phyloP scores from a whole-genome alignment of 2,113 vertebrate species.

The Casuarius casuarius region DNA sequence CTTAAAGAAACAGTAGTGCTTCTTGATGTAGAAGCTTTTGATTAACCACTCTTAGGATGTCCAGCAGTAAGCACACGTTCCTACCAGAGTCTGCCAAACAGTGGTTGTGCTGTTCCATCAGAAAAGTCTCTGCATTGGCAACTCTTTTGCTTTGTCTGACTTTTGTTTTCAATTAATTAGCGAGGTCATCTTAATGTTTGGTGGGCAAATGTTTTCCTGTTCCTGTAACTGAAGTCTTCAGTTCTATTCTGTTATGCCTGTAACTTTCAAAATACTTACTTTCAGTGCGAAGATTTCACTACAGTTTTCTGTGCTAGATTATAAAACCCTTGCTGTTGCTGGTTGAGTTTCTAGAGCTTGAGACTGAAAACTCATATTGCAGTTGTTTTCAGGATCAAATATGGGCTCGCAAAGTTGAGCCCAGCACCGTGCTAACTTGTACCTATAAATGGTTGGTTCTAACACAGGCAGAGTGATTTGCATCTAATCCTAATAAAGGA shows the following conservation, averaged over 20 bases:
- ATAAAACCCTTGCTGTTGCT: background rate
- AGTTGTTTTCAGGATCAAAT: background rate
- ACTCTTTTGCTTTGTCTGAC: background rate
- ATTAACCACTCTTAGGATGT: background rate
- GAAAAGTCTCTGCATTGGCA: background rate
- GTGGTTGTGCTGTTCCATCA: background rate
- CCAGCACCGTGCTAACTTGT: background rate
- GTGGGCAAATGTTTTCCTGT: background rate
- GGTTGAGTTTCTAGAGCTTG: background rate
- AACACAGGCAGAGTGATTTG: background rate
- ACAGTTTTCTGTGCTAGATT: background rate
- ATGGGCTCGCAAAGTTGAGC: background rate
- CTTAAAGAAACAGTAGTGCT: background rate
- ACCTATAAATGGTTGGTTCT: fast-evolving
- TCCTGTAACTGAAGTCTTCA: background rate
- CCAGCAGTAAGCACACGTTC: background rate
- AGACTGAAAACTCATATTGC: background rate
- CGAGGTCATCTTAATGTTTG: background rate
- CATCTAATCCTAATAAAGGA: background rate
- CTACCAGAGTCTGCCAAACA: background rate
- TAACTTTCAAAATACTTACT: background rate
- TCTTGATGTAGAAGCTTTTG: background rate
- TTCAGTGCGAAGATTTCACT: background rate
- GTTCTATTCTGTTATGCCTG: background rate
- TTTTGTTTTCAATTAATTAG: background rate